phyloP scores from a whole-genome alignment of 2,888 invertebrate species.

The Agrilus cyanescens region DNA sequence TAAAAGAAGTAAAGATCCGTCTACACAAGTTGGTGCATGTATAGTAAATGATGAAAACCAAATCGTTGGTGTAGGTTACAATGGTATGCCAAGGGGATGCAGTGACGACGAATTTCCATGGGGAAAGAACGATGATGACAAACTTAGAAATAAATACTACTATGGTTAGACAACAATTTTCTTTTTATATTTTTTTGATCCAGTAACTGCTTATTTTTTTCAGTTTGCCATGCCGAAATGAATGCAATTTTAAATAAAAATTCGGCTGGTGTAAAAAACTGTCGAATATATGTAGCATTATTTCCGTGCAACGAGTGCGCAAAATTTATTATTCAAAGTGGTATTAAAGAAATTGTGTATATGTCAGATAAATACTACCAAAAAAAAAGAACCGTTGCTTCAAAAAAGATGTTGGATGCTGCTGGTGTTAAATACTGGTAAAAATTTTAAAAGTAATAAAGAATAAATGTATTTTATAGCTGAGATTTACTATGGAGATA shows the following conservation, averaged over 20 bases:
- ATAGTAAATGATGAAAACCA: conserved; percentile 77
- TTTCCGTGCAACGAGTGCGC: conserved; percentile 99
- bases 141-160: conserved; percentile 65
- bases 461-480: too few species aligned
- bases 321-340: conserved; percentile 90
- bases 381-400: conserved; percentile 57
- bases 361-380: conserved; percentile 70
- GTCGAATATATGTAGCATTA: conserved; percentile 76
- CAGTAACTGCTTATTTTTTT: conserved; percentile 22
- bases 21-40: conserved; percentile 89
- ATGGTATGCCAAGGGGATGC: conserved; percentile 92
- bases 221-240: conserved; percentile 96
- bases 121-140: conserved; percentile 51
- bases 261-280: conserved; percentile 59
- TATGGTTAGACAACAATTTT: conserved; percentile 51
- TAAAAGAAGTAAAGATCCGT: conserved; percentile 90
- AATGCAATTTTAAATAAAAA: conserved; percentile 94
- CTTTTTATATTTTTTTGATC: conserved; percentile 10
- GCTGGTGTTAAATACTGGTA: conserved; percentile 60
- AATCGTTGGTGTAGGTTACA: conserved; percentile 91
- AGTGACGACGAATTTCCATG: conserved; percentile 84
- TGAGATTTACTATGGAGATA: too few species aligned
- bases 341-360: conserved; percentile 68
- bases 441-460: too few species aligned
- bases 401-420: conserved; percentile 71